These are phyloP conservation scores for Mesorhabditis spiculigera DNA, from an alignment of 2,888 invertebrate genomes.

Conservation along the genomic window DNA sequence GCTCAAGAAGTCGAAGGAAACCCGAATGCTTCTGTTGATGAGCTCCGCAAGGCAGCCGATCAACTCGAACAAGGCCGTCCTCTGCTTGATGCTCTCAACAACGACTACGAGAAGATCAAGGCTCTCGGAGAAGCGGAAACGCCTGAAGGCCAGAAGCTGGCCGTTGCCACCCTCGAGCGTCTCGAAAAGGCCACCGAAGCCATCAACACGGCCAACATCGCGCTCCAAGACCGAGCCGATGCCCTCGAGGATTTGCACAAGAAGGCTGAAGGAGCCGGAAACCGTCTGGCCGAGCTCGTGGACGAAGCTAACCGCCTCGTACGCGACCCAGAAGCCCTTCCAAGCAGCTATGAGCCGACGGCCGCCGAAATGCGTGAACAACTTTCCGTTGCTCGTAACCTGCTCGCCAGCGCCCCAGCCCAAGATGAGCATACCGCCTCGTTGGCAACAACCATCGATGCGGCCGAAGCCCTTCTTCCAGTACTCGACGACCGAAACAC, in stretches of 20 bases:
- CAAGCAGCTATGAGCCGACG: slow-evolving; percentile 26
- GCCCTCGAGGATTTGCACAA: slow-evolving; percentile 18
- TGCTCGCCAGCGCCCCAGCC: slow-evolving; percentile 18
- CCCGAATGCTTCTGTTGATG: slow-evolving; percentile 18
- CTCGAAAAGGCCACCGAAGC: slow-evolving; percentile 28
- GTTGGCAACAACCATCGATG: slow-evolving; percentile 21
- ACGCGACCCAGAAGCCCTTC: slow-evolving; percentile 31
- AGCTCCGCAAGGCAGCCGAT: slow-evolving; percentile 9
- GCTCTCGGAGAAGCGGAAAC: background rate
- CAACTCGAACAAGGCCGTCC: background rate
- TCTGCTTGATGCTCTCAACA: background rate
- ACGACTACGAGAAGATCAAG: slow-evolving; percentile 2
- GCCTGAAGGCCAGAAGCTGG: slow-evolving; percentile 16
- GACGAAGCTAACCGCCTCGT: slow-evolving; percentile 26
- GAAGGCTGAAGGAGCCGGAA: slow-evolving; percentile 18
- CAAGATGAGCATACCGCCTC: slow-evolving; percentile 20
- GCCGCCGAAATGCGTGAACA: slow-evolving; percentile 24
- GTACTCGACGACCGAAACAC: slow-evolving; percentile 30
- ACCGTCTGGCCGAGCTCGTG: slow-evolving; percentile 29
- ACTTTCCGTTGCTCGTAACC: slow-evolving; percentile 7
- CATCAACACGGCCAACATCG: slow-evolving; percentile 15
- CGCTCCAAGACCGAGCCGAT: slow-evolving; percentile 5
- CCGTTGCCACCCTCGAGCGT: slow-evolving; percentile 29
- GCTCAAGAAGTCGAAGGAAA: slow-evolving; percentile 19
- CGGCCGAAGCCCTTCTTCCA: slow-evolving; percentile 24